Percentiles rank a stretch among this genome's conserved stretches.
Evolutionary conservation across 2,113 vertebrate genomes (phyloP).

Genomic region (Cyanoderma ruficeps): DNA sequence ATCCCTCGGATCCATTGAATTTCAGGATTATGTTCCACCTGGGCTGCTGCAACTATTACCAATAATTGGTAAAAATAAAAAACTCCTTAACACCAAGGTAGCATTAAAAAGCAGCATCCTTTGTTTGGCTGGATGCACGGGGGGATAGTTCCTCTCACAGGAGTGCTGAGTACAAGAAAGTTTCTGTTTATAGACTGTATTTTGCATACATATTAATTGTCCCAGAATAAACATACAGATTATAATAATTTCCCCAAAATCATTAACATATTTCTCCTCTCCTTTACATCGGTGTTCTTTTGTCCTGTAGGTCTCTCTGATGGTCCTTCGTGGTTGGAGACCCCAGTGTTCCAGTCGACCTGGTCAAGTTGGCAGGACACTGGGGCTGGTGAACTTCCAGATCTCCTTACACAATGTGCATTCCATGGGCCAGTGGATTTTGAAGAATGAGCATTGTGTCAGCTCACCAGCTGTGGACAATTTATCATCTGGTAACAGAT

Average conservation of each 20-base stretch:
- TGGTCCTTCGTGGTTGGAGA: background rate
- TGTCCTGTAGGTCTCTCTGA: background rate
- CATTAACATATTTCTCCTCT: background rate
- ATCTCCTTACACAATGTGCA: background rate
- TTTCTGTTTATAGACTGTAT: background rate
- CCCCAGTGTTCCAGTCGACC: background rate
- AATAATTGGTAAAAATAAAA: background rate
- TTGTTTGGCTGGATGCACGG: background rate
- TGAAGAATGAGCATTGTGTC: background rate
- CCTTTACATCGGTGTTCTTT: background rate
- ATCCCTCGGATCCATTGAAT: background rate
- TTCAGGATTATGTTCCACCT: background rate
- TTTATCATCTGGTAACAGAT: background rate
- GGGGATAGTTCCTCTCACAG: background rate
- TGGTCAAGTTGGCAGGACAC: background rate
- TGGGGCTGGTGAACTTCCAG: background rate
- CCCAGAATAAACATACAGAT: background rate
- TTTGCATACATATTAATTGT: background rate
- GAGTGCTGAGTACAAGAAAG: background rate
- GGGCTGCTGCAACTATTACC: background rate
- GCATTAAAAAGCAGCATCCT: background rate
- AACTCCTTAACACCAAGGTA: background rate
- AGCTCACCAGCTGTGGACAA: background rate
- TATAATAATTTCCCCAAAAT: background rate
- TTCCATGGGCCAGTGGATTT: background rate